Percentiles rank a stretch among this genome's conserved stretches.
Conservation (phyloP, 2,888 invertebrate species). For the Acrocyrtus sp. region DNA sequence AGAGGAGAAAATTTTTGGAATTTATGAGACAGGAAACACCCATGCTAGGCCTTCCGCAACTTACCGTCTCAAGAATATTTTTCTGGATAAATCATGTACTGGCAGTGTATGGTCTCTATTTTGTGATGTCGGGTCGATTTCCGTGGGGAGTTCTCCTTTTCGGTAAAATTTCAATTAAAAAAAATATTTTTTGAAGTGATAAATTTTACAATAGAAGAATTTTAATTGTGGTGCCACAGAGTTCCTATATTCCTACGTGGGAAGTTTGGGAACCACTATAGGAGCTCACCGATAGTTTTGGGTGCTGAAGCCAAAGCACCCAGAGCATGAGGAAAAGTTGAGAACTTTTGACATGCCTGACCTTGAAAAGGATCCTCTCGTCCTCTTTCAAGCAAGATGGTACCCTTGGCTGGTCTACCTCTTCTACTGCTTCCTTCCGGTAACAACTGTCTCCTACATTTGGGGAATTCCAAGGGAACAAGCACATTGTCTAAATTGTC, state of each 20-base stretch:
- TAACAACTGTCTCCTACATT: background rate
- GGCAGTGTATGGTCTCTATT: background rate
- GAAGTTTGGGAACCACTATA: background rate
- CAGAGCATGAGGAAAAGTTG: conserved; percentile 86
- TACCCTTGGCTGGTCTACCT: background rate
- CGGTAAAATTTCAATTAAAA: background rate
- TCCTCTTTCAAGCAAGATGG: conserved; percentile 76
- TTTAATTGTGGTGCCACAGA: background rate
- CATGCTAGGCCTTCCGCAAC: background rate
- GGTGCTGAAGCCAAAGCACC: conserved; percentile 90
- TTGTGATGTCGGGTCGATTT: background rate
- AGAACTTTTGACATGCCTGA: conserved; percentile 77
- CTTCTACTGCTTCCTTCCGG: background rate
- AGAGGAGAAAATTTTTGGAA: background rate
- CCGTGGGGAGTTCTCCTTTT: background rate
- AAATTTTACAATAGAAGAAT: too few relatives aligned
- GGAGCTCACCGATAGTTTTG: conserved; percentile 74
- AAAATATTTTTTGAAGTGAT: background rate
- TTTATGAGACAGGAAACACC: background rate
- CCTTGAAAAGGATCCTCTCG: conserved; percentile 74
- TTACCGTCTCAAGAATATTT: background rate
- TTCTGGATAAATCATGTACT: background rate
- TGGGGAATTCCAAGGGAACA: background rate
- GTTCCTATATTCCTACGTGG: background rate
- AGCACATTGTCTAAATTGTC: background rate